These are phyloP conservation scores for Pecten maximus DNA, from an alignment of 2,888 invertebrate species.

Conservation along the genomic window DNA sequence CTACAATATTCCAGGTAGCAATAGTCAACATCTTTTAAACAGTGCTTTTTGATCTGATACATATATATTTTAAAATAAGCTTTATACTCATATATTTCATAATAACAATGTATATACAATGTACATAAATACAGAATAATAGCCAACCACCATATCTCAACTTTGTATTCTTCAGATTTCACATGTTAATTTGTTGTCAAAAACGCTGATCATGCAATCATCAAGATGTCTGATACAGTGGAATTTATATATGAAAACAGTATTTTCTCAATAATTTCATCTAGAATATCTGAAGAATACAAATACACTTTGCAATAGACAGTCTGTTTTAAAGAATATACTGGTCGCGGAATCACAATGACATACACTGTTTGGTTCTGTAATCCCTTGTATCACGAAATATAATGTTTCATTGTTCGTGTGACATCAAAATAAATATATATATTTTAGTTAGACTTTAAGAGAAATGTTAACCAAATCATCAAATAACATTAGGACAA, in stretches of 20 bases:
- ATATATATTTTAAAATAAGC: neutral
- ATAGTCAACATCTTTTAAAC: neutral
- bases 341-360: neutral
- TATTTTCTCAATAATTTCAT: too few relatives aligned
- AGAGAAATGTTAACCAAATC: too few relatives aligned
- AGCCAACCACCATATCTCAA: neutral
- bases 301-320: neutral
- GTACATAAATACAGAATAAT: neutral
- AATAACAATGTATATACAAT: neutral
- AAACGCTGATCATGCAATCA: neutral
- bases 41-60: neutral
- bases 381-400: neutral
- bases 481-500: too few relatives aligned
- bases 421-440: too few relatives aligned
- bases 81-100: neutral
- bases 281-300: conserved; percentile 7
- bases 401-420: too few relatives aligned
- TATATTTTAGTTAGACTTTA: too few relatives aligned
- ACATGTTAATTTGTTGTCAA: neutral
- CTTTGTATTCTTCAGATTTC: neutral
- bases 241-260: neutral
- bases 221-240: neutral
- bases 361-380: neutral
- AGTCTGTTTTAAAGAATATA: neutral
- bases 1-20: neutral